Evolutionary conservation across 37 sponge, comb jelly and placozoan genomes (phyloP).

Genomic region (Mnemiopsis leidyi): DNA sequence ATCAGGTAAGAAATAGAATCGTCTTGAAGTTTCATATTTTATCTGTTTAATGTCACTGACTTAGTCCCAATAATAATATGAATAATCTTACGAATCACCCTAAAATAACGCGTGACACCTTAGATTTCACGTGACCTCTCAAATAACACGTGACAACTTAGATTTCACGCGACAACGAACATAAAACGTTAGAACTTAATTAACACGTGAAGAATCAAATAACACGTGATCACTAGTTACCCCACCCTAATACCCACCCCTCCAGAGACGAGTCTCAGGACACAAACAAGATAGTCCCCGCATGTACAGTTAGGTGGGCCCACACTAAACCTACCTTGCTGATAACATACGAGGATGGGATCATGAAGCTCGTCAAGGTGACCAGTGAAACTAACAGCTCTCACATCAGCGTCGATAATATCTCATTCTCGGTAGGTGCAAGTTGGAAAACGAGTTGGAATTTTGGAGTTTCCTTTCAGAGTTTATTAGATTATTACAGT

Average conservation of each 20-base stretch:
- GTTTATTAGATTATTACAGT: too few relatives aligned
- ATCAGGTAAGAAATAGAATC: slow-evolving; percentile 26
- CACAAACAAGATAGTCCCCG: neutral
- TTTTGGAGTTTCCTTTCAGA: too few relatives aligned
- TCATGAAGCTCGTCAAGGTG: slow-evolving; percentile 61
- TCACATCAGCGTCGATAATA: slow-evolving; percentile 60
- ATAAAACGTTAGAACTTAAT: too few relatives aligned
- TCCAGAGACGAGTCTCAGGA: slow-evolving; percentile 61
- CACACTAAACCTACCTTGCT: slow-evolving; percentile 30
- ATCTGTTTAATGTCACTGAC: neutral
- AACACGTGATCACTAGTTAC: too few relatives aligned
- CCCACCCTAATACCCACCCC: too few relatives aligned
- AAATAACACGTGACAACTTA: too few relatives aligned
- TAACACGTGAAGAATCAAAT: too few relatives aligned
- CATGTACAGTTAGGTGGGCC: slow-evolving; percentile 46
- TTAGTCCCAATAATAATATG: neutral
- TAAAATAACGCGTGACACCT: too few relatives aligned
- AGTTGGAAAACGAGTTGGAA: too few relatives aligned
- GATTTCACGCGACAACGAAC: too few relatives aligned
- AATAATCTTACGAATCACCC: neutral
- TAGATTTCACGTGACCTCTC: too few relatives aligned
- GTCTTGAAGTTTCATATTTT: neutral
- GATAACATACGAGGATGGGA: slow-evolving; percentile 56
- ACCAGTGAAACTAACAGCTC: slow-evolving; percentile 59
- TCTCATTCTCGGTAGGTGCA: slow-evolving; percentile 60